Evolutionary conservation across 2,888 invertebrate genomes (phyloP), one percentile per base, ranked within the genome.

Genomic region (Heliconius aoede): DNA sequence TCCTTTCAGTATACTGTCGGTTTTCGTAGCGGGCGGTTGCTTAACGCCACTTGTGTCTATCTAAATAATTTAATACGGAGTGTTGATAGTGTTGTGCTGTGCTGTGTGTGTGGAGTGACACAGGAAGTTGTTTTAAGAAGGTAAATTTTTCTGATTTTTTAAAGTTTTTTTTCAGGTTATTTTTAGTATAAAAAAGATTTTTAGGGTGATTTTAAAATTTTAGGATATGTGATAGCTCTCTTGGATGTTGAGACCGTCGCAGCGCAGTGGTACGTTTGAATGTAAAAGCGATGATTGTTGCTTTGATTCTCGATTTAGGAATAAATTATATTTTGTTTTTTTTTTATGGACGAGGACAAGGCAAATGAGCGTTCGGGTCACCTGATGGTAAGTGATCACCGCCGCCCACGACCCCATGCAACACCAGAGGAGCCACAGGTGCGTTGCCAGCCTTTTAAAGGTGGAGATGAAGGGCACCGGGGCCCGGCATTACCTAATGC

Each of bases 21-120:
- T 69, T 55, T 55, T 69, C 69, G 69, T 69, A 69, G 69, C 69
- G 55, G 55, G 18, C 30, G 69, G 69, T 55, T 32, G 69, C 55
- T 30, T 30, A n/a, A 30, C 69, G 69, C 69, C 55, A 55, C 55
- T 13, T 55, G 9, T 24, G 55, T 55, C n/a, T 55, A 4, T 15
- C 13, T n/a, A 40, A 65, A 65, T 65, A 65, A 65, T 65, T 24
- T 9, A 51, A 30, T 30, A 69, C 69, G 69, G 30, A n/a, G 69
- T 69, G 68, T 51, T 55, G 55, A 55, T n/a, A 36, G 69, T 55
- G 51, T 32, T 55, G 69, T 69, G 51, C 30, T 69, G 69, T 69
- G 69, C 30, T 55, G 30, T 51, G 69, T 51, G n/a, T n/a, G n/a
- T n/a, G n/a, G n/a, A 28, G 68, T 69, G 28, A 30, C 28, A 18